A percentile compares a stretch with the other conserved stretches of the same genome.
These are phyloP conservation scores for Potamilus streckersoni DNA, from an alignment of 1,140 invertebrate species.

Conservation along the genomic window DNA sequence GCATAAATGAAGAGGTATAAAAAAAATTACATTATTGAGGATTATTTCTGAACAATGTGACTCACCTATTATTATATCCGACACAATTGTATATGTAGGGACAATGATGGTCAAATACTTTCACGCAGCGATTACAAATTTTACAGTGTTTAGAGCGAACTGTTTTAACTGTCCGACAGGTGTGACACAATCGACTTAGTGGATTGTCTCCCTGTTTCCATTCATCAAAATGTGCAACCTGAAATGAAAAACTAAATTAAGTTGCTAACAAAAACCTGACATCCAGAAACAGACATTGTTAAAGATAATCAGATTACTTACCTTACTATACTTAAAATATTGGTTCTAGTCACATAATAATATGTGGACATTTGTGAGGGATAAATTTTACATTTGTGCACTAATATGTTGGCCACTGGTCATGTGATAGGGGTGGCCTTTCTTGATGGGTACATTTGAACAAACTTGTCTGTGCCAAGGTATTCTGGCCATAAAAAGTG, in stretches of 20 bases:
- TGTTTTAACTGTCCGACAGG: slow-evolving; percentile 85
- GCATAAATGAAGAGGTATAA: neutral
- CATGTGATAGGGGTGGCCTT: too few species aligned
- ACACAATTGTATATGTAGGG: slow-evolving; percentile 96
- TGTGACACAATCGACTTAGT: slow-evolving; percentile 88
- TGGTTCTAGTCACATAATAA: too few species aligned
- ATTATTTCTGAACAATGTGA: neutral
- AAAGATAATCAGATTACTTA: too few species aligned
- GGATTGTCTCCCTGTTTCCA: slow-evolving; percentile 89
- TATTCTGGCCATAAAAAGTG: too few species aligned
- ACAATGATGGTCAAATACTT: slow-evolving; percentile 95
- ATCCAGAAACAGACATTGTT: too few species aligned
- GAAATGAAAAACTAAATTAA: slow-evolving; percentile 9
- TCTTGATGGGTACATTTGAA: too few species aligned
- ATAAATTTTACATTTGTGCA: too few species aligned
- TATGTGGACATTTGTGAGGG: too few species aligned
- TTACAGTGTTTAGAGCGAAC: slow-evolving; percentile 91
- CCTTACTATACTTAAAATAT: too few species aligned
- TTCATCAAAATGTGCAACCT: slow-evolving; percentile 89
- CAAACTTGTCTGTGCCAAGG: too few species aligned
- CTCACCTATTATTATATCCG: slow-evolving; percentile 66
- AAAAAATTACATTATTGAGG: neutral
- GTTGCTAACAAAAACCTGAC: too few species aligned
- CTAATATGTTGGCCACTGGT: too few species aligned
- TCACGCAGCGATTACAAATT: slow-evolving; percentile 91